Evolutionary conservation across 2,888 invertebrate genomes (phyloP), one percentile per base, ranked within the genome.

Genomic region (Polydrusus cervinus): DNA sequence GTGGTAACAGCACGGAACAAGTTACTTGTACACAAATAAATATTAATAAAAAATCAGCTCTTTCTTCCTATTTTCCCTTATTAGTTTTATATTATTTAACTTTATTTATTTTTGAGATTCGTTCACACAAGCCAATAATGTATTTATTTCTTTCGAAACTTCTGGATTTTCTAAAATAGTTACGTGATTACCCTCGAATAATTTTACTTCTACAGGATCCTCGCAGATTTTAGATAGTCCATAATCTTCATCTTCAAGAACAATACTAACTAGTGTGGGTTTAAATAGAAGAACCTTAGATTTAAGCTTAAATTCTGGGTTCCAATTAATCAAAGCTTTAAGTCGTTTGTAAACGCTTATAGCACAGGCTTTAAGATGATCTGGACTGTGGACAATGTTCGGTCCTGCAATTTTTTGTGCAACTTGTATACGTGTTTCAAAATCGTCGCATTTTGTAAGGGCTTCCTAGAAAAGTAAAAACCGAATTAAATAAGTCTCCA

Each of bases 141-240:
- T 8, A 34, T 34, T 34, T 7, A 34, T 34, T 10, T 34, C 57
- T 25, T 57, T 16, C 0, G 75, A 47, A n/a, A 79, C 1, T 11
- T 62, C 64, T 57, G 89, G 88, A 81, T 92, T 92, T 13, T 93
- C 91, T 79, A 94, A 83, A 81, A 94, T 93, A 61, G 91, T 90
- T 0, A 90, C 85, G 81, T 95, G 95, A 83, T 93, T 92, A 8
- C 94, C 94, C 81, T 93, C 93, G 13, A 93, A 87, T 64, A 89
- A 89, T 80, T 91, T 89, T 0, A 93, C 88, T 0, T 89, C 89
- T 0, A 93, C 89, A 3, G 88, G 88, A 8, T 71, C 16, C 25
- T 89, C 88, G 83, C 10, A 81, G 75, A 0, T 84, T 82, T 16
- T 87, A 72, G 75, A 61, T 11, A 94, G 84, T 18, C 91, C 91